A percentile compares a stretch with the other conserved stretches of the same genome.
These are phyloP conservation scores for Drosophila setifemur DNA, from an alignment of 1,140 invertebrate genomes.

Conservation along the genomic window DNA sequence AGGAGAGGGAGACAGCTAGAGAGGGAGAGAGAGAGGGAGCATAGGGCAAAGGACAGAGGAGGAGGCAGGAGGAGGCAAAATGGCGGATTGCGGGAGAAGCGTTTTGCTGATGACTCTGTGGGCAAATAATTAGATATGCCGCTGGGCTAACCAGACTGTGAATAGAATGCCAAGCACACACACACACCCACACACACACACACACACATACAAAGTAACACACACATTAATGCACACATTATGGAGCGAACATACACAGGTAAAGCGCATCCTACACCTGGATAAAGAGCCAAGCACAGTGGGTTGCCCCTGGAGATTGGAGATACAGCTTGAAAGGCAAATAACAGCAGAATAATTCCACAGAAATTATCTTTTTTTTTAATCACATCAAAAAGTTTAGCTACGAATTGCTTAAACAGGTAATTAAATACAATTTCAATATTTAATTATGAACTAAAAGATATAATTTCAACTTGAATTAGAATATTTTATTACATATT, in stretches of 20 bases:
- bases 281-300: constrained; percentile 3
- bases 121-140: constrained; percentile 56
- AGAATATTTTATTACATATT: no score
- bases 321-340: no score
- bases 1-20: not conserved
- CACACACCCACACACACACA: not conserved
- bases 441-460: no score
- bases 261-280: not conserved
- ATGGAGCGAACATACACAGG: no score
- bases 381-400: no score
- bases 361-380: no score
- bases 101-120: constrained; percentile 45
- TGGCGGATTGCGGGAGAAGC: not conserved
- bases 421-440: no score
- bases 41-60: not conserved
- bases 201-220: not conserved
- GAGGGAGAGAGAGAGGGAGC: not conserved
- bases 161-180: constrained; percentile 38
- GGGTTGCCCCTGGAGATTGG: not conserved
- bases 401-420: no score
- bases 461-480: no score
- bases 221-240: no score
- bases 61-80: not conserved
- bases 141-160: constrained; percentile 53
- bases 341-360: no score